Evolutionary conservation across 2,797 vertebrate genomes (phyloP), one percentile per base, ranked within the genome.

Genomic region (Melanotaenia nigrans): DNA sequence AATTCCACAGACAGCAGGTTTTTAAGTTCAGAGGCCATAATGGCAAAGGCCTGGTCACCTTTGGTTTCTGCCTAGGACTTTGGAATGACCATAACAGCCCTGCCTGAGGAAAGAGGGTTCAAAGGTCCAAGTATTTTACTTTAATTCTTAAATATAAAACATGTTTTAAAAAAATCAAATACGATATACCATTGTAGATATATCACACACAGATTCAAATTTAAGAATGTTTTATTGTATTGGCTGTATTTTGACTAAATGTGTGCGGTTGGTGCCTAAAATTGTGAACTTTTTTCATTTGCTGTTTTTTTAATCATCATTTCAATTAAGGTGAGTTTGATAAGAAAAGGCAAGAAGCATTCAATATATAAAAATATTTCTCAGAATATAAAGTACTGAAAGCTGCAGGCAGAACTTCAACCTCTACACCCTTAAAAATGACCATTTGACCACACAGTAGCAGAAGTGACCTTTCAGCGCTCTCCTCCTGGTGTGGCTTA

Each of bases 381-480:
- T 63, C 13, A 24, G 58, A 47, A 75, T 61, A 75, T 55, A 57
- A 81, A 72, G 80, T 25, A 78, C 10, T 68, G 28, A 20, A 65
- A 59, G 58, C 75, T 60, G 40, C 61, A 78, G 75, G 77, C 86
- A 59, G 60, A 60, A 35, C 35, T 78, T 85, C 61, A 74, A 57
- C 65, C 78, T 70, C 22, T 1, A 18, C 30, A 77, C 62, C 61
- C 61, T 58, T 10, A 67, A n/a, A 74, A 69, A 82, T 85, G 68
- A 77, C 73, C 83, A 71, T 86, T 47, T 89, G 82, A 89, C 68
- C 65, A 38, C 42, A 45, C 51, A 59, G 32, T 38, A 12, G 54
- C 13, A 30, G 42, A 38, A 3, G 16, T 92, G 89, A 91, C 89
- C 90, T 89, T 76, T 86, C 20, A 71, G 71, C 56, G 22, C 25